Evolutionary conservation across 2,888 invertebrate species (phyloP), one percentile per base, ranked within the genome.

Genomic region (Andrena camellia): DNA sequence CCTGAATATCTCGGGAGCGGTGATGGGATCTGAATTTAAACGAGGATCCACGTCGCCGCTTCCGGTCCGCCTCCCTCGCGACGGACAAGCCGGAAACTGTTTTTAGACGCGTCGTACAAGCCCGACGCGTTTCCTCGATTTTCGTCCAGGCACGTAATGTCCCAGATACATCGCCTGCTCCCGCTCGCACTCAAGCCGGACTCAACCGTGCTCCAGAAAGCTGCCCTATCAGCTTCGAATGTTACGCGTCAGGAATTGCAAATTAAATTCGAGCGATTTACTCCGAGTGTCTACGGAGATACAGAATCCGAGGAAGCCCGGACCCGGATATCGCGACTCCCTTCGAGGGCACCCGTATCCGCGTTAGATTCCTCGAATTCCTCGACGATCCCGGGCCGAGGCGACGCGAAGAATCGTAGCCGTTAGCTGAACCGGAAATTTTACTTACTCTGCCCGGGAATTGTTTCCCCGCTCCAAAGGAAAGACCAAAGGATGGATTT

Each of bases 191-290:
- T n/a, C 52, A 1, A 8, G 20, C 20, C 52, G 20, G 52, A 52
- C 57, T 57, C 57, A 1, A 13, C 50, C 78, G 63, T 67, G 66
- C 71, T 71, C 78, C 23, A 26, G 26, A 52, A 35, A 13, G 60
- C 57, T 42, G 54, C 68, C 29, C 70, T 63, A 78, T 83, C 74
- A 54, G 82, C 68, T 48, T 17, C 69, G 59, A 20, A 23, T 72
- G 80, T 73, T 59, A 66, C 84, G 84, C 71, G 67, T 74, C 78
- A 70, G 62, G 85, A 85, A 85, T 84, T 57, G 78, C 85, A 85
- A 85, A 85, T 85, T 81, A 81, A 72, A 78, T 84, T 31, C 81
- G 81, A 69, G 57, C 84, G 81, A 84, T 85, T 85, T 81, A 60
- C 81, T 73, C 54, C 66, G 35, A 35, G 67, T 33, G 70, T 62